phyloP scores from a whole-genome alignment of 1,140 invertebrate genomes.

The Luehdorfia chinensis region DNA sequence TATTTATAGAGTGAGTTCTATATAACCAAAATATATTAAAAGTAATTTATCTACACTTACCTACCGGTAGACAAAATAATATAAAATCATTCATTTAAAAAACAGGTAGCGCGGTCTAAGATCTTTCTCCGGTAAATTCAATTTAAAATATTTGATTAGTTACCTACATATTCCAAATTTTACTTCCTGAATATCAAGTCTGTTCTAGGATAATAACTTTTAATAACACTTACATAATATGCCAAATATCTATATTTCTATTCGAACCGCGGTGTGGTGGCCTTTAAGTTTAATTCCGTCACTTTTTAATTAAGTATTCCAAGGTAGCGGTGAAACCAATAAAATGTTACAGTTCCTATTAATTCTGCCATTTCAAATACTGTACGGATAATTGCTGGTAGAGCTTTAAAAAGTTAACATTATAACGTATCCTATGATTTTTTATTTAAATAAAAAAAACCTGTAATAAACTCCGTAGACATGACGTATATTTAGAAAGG shows the following conservation, averaged over 20 bases:
- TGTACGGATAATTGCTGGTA: slow-evolving; percentile 30
- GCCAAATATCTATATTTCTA: slow-evolving; percentile 13
- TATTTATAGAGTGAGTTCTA: not conserved
- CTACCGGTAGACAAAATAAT: too few relatives aligned
- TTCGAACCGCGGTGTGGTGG: not conserved
- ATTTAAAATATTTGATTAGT: slow-evolving; percentile 30
- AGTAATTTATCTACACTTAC: slow-evolving; percentile 3
- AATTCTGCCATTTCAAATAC: slow-evolving; percentile 34
- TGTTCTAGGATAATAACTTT: slow-evolving; percentile 7
- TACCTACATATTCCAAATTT: slow-evolving; percentile 2
- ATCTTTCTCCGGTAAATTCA: slow-evolving; percentile 21
- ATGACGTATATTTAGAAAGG: too few relatives aligned
- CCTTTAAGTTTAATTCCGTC: slow-evolving; percentile 26
- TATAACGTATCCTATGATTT: too few relatives aligned
- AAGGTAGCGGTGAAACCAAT: slow-evolving; percentile 37
- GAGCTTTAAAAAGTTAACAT: too few relatives aligned
- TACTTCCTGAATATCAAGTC: slow-evolving; percentile 16
- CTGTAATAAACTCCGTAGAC: too few relatives aligned
- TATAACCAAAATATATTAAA: not conserved
- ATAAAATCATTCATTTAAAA: slow-evolving; percentile 10
- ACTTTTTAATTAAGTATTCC: slow-evolving; percentile 40
- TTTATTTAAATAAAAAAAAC: too few relatives aligned
- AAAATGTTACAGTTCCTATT: slow-evolving; percentile 40
- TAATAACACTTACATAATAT: slow-evolving; percentile 2
- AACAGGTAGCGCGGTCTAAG: slow-evolving; percentile 4